phyloP scores from a whole-genome alignment of 2,113 vertebrate genomes.

The Canis aureus region DNA sequence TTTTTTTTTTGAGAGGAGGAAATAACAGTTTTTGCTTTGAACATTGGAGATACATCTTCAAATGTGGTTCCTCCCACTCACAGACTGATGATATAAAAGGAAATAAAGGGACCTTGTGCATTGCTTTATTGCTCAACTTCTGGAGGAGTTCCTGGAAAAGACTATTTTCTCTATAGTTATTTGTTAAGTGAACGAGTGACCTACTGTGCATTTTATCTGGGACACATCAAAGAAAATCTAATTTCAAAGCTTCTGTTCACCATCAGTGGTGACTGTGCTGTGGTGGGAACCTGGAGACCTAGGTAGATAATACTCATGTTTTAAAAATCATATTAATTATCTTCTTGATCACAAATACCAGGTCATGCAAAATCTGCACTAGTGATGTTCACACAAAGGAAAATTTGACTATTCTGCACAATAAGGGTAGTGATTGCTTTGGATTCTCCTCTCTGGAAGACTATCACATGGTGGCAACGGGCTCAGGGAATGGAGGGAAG shows the following conservation, averaged over 20 bases:
- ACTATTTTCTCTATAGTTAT: not conserved
- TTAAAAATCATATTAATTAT: not conserved
- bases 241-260: not conserved
- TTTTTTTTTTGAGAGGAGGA: not conserved
- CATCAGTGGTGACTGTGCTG: not conserved
- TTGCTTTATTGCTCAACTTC: not conserved
- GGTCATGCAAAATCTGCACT: not conserved
- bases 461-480: not conserved
- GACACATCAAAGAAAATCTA: not conserved
- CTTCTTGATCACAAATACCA: not conserved
- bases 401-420: not conserved
- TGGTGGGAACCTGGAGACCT: not conserved
- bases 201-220: not conserved
- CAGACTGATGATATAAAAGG: not conserved
- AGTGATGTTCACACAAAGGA: not conserved
- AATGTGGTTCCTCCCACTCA: not conserved
- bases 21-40: not conserved
- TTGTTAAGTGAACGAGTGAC: not conserved
- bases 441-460: not conserved
- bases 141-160: not conserved
- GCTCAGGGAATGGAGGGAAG: not conserved
- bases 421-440: not conserved
- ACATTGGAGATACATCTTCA: too few species aligned
- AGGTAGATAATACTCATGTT: too few species aligned
- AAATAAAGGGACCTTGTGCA: not conserved